phyloP scores from a whole-genome alignment of 2,797 vertebrate genomes.

The Limosa lapponica region DNA sequence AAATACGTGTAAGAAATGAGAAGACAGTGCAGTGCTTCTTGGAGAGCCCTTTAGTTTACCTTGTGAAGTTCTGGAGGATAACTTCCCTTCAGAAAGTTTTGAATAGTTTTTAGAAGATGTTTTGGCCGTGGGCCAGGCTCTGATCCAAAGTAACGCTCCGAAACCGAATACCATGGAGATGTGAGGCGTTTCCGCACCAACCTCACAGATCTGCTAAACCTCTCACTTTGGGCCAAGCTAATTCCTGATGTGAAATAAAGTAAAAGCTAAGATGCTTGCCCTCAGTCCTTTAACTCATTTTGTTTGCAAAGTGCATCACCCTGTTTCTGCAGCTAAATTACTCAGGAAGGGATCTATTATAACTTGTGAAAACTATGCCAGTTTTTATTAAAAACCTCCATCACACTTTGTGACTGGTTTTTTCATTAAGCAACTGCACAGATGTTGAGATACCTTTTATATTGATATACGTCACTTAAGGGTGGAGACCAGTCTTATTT shows the following conservation, averaged over 20 bases:
- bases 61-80: not conserved
- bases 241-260: not conserved
- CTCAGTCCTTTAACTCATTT: not conserved
- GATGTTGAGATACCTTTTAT: not conserved
- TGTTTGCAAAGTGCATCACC: not conserved
- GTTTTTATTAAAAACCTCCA: not conserved
- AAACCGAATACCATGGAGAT: not conserved
- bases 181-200: fast-evolving
- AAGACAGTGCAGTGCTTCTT: not conserved
- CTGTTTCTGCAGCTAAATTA: not conserved
- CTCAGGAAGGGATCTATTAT: not conserved
- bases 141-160: not conserved
- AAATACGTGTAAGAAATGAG: not conserved
- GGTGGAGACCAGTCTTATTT: not conserved
- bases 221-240: not conserved
- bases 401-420: fast-evolving
- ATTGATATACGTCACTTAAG: not conserved
- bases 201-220: not conserved
- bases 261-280: not conserved
- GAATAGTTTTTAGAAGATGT: not conserved
- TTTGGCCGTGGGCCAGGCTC: not conserved
- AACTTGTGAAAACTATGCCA: not conserved
- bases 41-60: not conserved
- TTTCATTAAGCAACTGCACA: not conserved
- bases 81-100: not conserved